phyloP scores from a whole-genome alignment of 2,113 vertebrate species.

The Bucco capensis region DNA sequence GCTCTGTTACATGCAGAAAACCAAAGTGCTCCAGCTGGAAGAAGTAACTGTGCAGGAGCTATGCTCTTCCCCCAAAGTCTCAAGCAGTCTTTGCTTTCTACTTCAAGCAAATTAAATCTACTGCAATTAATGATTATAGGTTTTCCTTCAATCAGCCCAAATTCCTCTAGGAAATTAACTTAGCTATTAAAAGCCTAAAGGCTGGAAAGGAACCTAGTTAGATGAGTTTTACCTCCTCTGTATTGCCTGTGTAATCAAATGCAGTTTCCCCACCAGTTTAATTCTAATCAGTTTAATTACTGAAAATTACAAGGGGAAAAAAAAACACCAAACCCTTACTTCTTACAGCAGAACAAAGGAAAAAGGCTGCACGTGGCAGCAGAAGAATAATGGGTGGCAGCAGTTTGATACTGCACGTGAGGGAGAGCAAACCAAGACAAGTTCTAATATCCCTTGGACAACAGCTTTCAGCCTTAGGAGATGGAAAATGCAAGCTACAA shows the following conservation, averaged over 20 bases:
- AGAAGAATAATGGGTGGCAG: not conserved
- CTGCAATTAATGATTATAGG: conserved; percentile 61
- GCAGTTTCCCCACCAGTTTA: conserved; percentile 55
- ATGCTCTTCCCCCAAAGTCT: not conserved
- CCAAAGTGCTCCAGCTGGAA: not conserved
- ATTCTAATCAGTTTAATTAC: conserved; percentile 67
- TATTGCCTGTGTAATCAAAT: conserved; percentile 59
- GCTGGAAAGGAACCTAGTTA: conserved; percentile 54
- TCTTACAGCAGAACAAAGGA: conserved; percentile 21
- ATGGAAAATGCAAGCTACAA: not conserved
- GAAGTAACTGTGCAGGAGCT: not conserved
- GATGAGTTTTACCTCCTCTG: conserved; percentile 56
- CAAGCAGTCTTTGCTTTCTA: conserved; percentile 29
- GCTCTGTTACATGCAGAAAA: not conserved
- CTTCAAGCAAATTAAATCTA: conserved; percentile 61
- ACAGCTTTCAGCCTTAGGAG: not conserved
- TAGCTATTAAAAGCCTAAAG: conserved; percentile 63
- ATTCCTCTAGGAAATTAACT: conserved; percentile 66
- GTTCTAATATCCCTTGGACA: not conserved
- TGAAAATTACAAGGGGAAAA: conserved; percentile 15
- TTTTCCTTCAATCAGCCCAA: conserved; percentile 58
- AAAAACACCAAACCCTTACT: not conserved
- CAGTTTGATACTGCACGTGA: not conserved
- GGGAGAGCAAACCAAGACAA: not conserved
- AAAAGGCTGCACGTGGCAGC: not conserved